Evolutionary conservation across 1,140 invertebrate genomes (phyloP), one percentile per base, ranked within the genome.

Genomic region (Achatina immaculata): DNA sequence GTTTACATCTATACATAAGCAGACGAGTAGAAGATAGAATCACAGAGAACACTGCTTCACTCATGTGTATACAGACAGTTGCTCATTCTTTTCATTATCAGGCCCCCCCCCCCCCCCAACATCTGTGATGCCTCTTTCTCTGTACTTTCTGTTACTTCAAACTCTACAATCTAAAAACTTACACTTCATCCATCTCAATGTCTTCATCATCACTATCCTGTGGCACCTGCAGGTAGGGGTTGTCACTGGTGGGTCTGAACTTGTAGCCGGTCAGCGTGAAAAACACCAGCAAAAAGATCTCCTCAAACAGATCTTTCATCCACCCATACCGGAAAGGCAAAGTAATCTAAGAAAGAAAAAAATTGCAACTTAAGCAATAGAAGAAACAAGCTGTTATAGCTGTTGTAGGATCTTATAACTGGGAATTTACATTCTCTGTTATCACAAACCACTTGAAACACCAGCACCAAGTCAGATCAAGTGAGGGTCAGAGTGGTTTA

Each of bases 251-350:
- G 40, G 98, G 98, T 78, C 96, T 94, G 91, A 99, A 99, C 92
- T 98, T 99, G 90, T 97, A 97, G 3, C 96, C 98, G n/a, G 97
- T 99, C 82, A 98, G 92, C n/a, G 98, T 94, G 90, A 98, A 99
- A 92, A 99, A 99, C 42, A 97, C 94, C 86, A 98, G 95, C 0
- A 97, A 98, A 0, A 96, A 96, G 93, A 97, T 94, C 93, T 99
- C 97, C 58, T 94, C 93, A 90, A 98, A 97, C 94, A 98, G 95
- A 90, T 98, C 96, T 89, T 97, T 95, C 80, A 99, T 91, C 97
- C 97, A 99, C 24, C 96, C 95, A 88, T 97, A 98, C 90, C 98
- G 95, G 90, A 99, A 99, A 81, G 97, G 96, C 58, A 99, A 95
- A n/a, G 96, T 97, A 86, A 97, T 96, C 95, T 96, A 88, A 92